Evolutionary conservation across 2,888 invertebrate genomes (phyloP), one percentile per base, ranked within the genome.

Genomic region (Chrysolina haemoptera): DNA sequence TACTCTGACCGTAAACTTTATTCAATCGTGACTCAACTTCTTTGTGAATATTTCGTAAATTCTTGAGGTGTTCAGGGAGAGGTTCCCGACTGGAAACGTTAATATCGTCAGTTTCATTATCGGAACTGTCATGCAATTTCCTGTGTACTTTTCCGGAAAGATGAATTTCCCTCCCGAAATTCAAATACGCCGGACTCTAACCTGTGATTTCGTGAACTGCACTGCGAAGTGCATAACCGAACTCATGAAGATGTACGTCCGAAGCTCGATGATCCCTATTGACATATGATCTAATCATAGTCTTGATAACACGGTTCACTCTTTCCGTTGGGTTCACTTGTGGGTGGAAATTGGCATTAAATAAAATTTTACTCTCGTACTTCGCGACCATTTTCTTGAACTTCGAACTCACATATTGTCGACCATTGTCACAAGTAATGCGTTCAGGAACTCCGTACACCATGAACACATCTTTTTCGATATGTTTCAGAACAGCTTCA

Each of bases 301-400:
- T 80, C 11, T 83, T 78, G 0, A 85, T 71, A 0, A 83, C 82
- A 41, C 82, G 68, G 71, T 85, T 85, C 0, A 82, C 80, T 0
- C 84, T 68, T 68, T 86, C 85, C 0, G 83, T 81, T 0, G 84
- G 83, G 50, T 85, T 84, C 0, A 79, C 75, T 73, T 84, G 84
- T 0, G 85, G 85, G 16, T 83, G 77, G 68, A 85, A 85, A 8
- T 71, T 77, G 8, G 35, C 35, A 35, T 35, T 35, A 8, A 35
- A 35, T 35, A 35, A 35, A 35, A 35, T 35, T 35, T 35, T 35
- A 1, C 76, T 63, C 5, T 79, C 73, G 55, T 79, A 82, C 22
- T 68, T 71, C 14, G 59, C 0, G 53, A 12, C 62, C 79, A 82
- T 62, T 48, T 62, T 14, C 11, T 40, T 43, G 16, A 74, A 59